A percentile compares a stretch with the other conserved stretches of the same genome.
phyloP scores from a whole-genome alignment of 2,113 vertebrate genomes.

The Vombatus ursinus region DNA sequence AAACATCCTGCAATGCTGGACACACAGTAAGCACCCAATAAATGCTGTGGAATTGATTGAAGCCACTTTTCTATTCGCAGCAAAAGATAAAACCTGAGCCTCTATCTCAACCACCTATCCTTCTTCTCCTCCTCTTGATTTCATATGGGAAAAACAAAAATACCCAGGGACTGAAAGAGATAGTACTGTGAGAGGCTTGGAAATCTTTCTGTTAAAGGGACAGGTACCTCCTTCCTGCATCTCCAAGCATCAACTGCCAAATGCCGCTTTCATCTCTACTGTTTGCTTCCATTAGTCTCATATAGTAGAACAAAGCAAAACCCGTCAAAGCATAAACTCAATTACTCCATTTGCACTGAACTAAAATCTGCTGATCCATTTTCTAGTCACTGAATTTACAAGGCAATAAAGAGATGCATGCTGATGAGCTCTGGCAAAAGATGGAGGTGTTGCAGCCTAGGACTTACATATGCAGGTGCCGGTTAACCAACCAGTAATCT shows the following conservation, averaged over 20 bases:
- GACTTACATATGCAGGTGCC: constrained; percentile 17
- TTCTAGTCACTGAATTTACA: constrained; percentile 53
- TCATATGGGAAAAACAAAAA: not conserved
- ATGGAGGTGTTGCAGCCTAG: not conserved
- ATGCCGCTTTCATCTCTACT: constrained; percentile 38
- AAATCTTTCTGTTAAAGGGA: not conserved
- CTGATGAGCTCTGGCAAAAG: constrained; percentile 43
- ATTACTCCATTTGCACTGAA: constrained; percentile 23
- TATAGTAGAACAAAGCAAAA: constrained; percentile 61
- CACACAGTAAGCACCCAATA: not conserved
- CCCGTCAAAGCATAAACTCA: constrained; percentile 64
- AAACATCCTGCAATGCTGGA: not conserved
- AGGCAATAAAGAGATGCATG: constrained; percentile 52
- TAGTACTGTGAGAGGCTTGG: not conserved
- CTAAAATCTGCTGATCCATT: constrained; percentile 45
- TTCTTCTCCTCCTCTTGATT: not conserved
- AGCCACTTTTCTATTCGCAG: not conserved
- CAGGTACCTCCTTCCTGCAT: not conserved
- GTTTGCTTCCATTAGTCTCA: constrained; percentile 56
- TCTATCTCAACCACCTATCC: not conserved
- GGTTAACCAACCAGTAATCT: not conserved
- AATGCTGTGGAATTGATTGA: not conserved
- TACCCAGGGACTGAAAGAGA: not conserved
- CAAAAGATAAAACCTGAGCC: not conserved
- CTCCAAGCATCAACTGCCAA: not conserved